Evolutionary conservation across 2,113 vertebrate genomes (phyloP), one percentile per base, ranked within the genome.

Genomic region (Ictidomys tridecemlineatus): DNA sequence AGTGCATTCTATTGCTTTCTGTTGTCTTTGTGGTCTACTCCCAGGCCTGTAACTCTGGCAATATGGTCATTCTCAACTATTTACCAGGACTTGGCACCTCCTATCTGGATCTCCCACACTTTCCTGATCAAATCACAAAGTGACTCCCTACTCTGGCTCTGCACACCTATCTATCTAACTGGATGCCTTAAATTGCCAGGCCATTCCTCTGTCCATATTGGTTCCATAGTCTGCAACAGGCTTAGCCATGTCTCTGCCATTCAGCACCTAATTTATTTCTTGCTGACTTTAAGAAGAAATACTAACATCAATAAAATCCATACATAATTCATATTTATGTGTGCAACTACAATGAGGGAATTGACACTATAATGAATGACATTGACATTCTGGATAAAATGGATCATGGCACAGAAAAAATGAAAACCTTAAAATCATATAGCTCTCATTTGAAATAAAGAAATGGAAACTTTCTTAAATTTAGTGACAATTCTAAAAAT

Each of bases 181-280:
- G 63, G 34, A 30, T 8, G 14, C 28, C 72, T 87, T 67, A 17
- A 30, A 11, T 45, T 37, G 24, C 45, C 26, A 12, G 63, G 4
- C 8, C 12, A 0, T 24, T n/a, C 2, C 18, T 61, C 58, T 13
- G 2, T 58, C 83, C 6, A 17, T 0, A 1, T 2, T 24, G 18
- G 32, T 39, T 32, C 53, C 53, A 67, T 37, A 9, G 4, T 22
- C 63, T 17, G 0, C 26, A 34, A 45, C 39, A 45, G 13, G 51
- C n/a, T 94, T 39, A 34, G 2, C 39, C 5, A 0, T 87, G 18
- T 61, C 32, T 12, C 26, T 6, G 2, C 8, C 45, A 16, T 17
- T 74, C 8, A 56, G n/a, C 17, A 39, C 37, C 11, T 63, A n/a
- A 42, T 53, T 85, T 53, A 37, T 53, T 88, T 92, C 39, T 79